phyloP scores from a whole-genome alignment of 1,140 invertebrate species.

The Drepana arcuata region DNA sequence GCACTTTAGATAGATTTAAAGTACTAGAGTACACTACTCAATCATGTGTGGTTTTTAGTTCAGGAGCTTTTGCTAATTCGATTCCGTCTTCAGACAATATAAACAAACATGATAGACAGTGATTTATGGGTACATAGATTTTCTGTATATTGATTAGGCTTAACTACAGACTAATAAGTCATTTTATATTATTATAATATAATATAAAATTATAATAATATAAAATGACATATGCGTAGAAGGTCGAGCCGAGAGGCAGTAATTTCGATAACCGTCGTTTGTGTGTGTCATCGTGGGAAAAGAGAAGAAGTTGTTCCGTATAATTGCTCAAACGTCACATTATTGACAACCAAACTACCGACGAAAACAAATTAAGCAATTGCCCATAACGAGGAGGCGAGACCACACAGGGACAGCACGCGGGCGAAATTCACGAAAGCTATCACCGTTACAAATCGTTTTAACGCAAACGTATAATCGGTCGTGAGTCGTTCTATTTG shows the following conservation, averaged over 20 bases:
- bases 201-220: too few species aligned
- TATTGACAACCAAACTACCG: constrained; percentile 23
- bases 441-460: constrained; percentile 62
- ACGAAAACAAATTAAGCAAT: constrained; percentile 31
- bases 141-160: too few species aligned
- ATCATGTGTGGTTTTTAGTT: too few species aligned
- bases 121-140: too few species aligned
- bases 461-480: constrained; percentile 65
- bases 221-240: too few species aligned
- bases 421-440: constrained; percentile 44
- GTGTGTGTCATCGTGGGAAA: not conserved
- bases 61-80: too few species aligned
- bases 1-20: too few species aligned
- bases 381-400: constrained; percentile 17
- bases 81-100: too few species aligned
- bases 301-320: constrained; percentile 16
- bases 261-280: constrained; percentile 4
- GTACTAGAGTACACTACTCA: too few species aligned
- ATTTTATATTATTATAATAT: too few species aligned
- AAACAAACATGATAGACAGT: too few species aligned
- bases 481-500: constrained; percentile 59
- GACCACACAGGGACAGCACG: constrained; percentile 53
- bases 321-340: constrained; percentile 32
- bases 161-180: too few species aligned
- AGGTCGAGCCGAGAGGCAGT: constrained; percentile 1